A percentile compares a stretch with the other conserved stretches of the same genome.
Evolutionary conservation across 2,797 vertebrate species (phyloP).

Genomic region (Gymnoscopelus braueri): DNA sequence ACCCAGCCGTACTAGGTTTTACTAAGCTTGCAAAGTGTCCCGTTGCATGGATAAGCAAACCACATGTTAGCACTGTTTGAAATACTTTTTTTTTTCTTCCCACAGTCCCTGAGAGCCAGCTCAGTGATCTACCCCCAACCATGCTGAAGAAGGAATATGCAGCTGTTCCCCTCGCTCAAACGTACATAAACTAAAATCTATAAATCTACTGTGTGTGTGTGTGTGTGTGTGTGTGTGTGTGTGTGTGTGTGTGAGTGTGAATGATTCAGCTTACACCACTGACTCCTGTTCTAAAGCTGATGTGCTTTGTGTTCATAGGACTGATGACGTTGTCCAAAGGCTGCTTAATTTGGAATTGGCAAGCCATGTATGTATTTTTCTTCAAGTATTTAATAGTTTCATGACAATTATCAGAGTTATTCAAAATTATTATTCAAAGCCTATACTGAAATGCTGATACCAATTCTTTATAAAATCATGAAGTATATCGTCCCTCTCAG

Average conservation of each 20-base stretch:
- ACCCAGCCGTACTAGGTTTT: constrained; percentile 1
- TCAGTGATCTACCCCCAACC: constrained; percentile 85
- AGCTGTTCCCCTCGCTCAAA: constrained; percentile 82
- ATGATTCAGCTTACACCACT: not conserved
- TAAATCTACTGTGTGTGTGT: too few species aligned
- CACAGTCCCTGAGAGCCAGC: constrained; percentile 82
- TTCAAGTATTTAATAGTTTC: not conserved
- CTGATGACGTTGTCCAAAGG: constrained; percentile 89
- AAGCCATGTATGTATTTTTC: constrained; percentile 78
- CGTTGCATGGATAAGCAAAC: not conserved
- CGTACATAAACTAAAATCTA: constrained; percentile 74
- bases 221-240: too few species aligned
- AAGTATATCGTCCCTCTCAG: not conserved
- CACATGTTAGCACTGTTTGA: not conserved
- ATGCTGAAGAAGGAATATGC: constrained; percentile 86
- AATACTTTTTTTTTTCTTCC: constrained; percentile 14
- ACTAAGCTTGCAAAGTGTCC: not conserved
- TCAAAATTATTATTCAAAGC: not conserved
- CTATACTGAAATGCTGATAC: not conserved
- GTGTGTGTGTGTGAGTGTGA: too few species aligned
- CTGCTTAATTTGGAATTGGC: constrained; percentile 92
- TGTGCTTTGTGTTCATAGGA: constrained; percentile 73
- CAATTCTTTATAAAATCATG: not conserved
- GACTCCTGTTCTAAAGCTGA: not conserved
- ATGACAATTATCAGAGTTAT: too few species aligned